phyloP scores from a whole-genome alignment of 2,113 vertebrate species.

The Hylia prasina region DNA sequence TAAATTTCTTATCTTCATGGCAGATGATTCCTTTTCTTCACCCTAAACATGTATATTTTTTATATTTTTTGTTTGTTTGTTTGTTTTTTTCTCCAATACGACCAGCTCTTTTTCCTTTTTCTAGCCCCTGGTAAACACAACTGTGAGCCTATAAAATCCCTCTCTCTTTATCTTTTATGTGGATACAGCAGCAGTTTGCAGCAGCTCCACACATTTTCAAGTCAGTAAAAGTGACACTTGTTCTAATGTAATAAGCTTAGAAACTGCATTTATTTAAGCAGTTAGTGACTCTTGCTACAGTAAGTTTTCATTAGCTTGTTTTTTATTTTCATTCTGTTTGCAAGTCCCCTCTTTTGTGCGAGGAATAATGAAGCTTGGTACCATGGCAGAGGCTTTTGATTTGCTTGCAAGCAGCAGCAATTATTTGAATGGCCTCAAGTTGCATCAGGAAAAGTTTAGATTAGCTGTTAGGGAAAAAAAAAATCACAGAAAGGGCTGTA shows the following conservation, averaged over 20 bases:
- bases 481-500: not conserved
- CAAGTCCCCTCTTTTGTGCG: not conserved
- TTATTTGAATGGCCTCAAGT: not conserved
- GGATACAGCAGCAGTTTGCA: not conserved
- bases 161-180: not conserved
- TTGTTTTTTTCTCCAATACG: not conserved
- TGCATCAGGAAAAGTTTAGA: not conserved
- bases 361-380: not conserved
- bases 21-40: not conserved
- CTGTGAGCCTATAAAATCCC: not conserved
- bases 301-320: conserved; percentile 36
- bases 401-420: not conserved
- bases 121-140: not conserved
- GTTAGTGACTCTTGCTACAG: conserved; percentile 10
- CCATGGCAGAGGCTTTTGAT: not conserved
- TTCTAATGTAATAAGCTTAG: conserved; percentile 28
- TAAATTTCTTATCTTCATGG: not conserved
- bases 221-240: not conserved
- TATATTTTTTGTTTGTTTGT: not conserved
- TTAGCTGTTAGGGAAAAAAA: not conserved
- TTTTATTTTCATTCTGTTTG: conserved; percentile 24
- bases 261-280: conserved; percentile 23
- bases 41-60: not conserved
- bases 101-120: not conserved
- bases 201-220: not conserved